Conservation (phyloP, 1,140 invertebrate genomes). For the Callitettix versicolor region DNA sequence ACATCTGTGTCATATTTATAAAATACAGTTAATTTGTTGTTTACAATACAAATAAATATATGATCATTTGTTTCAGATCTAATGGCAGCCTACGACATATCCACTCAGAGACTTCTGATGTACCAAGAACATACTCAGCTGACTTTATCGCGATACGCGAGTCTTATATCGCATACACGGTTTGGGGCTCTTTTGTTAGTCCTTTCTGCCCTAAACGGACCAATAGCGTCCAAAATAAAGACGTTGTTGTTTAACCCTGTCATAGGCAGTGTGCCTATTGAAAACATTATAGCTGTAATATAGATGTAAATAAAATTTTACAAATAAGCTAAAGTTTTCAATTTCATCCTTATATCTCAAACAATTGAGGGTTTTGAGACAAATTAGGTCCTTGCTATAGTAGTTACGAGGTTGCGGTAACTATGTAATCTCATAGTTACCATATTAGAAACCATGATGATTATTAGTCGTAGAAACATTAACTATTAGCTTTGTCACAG, state of each 20-base stretch:
- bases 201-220: conserved; percentile 7
- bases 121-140: conserved; percentile 9
- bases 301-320: not conserved
- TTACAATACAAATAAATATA: no score
- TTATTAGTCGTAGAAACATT: no score
- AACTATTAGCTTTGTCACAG: no score
- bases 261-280: conserved; percentile 6
- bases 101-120: not conserved
- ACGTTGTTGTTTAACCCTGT: conserved; percentile 1
- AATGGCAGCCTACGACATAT: not conserved
- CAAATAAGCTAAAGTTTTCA: no score
- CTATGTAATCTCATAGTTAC: no score
- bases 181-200: conserved; percentile 8
- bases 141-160: conserved; percentile 9
- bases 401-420: no score
- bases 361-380: no score
- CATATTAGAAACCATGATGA: no score
- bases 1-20: no score
- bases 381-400: no score
- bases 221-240: not conserved
- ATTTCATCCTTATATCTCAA: no score
- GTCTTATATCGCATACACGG: conserved; percentile 1
- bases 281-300: conserved; percentile 11
- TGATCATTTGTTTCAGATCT: not conserved
- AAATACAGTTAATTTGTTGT: no score